Conservation (phyloP, 2,888 invertebrate genomes). For the Leptinotarsa haldemani region DNA sequence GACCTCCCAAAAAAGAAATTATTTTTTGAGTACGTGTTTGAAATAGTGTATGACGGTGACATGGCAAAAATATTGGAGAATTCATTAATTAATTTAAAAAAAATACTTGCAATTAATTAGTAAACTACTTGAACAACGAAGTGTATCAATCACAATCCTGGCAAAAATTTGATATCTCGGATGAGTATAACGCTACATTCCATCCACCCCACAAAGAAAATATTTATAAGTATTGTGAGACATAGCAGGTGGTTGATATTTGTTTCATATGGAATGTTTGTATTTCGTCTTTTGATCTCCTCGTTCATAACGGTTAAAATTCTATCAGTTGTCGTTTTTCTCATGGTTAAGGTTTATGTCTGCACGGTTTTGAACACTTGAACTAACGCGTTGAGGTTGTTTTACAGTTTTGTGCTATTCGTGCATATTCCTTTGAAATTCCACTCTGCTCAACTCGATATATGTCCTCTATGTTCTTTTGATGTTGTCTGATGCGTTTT, state of each 20-base stretch:
- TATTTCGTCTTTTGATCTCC: neutral
- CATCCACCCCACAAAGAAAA: constrained; percentile 28
- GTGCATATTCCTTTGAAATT: constrained; percentile 21
- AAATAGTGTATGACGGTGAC: too few relatives aligned
- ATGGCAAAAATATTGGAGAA: too few relatives aligned
- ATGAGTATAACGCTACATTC: neutral
- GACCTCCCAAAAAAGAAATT: too few relatives aligned
- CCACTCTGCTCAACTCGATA: constrained; percentile 8
- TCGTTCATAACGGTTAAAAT: neutral
- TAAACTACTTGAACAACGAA: too few relatives aligned
- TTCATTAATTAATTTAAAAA: too few relatives aligned
- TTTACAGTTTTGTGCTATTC: neutral
- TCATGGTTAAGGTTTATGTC: constrained; percentile 14
- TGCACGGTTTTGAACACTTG: constrained; percentile 5
- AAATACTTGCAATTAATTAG: too few relatives aligned
- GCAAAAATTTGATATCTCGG: too few relatives aligned
- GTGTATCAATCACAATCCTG: too few relatives aligned
- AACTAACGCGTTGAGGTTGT: constrained; percentile 13
- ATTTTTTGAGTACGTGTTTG: too few relatives aligned
- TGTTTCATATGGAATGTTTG: constrained; percentile 27
- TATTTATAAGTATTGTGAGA: constrained; percentile 37
- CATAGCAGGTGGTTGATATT: constrained; percentile 31
- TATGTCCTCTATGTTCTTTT: constrained; percentile 11
- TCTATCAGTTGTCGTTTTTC: constrained; percentile 15
- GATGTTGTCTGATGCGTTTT: constrained; percentile 15